phyloP scores from a whole-genome alignment of 2,797 vertebrate genomes.

The Acanthopagrus latus region DNA sequence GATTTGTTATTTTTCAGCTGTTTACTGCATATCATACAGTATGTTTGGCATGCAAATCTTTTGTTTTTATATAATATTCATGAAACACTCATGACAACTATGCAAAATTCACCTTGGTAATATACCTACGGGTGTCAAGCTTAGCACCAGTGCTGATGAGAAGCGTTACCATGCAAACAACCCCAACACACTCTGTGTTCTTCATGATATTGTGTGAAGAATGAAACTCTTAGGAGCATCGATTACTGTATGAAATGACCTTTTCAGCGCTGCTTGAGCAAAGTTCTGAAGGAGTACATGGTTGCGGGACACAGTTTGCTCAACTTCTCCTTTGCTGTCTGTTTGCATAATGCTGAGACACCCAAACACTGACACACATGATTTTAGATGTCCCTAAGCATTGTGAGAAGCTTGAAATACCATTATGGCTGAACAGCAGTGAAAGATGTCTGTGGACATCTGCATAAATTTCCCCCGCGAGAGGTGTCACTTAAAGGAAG shows the following conservation, averaged over 20 bases:
- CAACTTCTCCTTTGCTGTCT: constrained; percentile 60
- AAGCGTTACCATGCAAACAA: constrained; percentile 14
- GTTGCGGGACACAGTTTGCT: constrained; percentile 31
- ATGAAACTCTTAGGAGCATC: neutral
- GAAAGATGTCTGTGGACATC: constrained; percentile 35
- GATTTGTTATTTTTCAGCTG: constrained; percentile 24
- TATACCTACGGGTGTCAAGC: neutral
- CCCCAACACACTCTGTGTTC: neutral
- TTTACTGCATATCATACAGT: constrained; percentile 8
- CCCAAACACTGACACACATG: constrained; percentile 48
- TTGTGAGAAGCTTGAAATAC: constrained; percentile 49
- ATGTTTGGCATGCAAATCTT: constrained; percentile 14
- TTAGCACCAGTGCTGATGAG: neutral
- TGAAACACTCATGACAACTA: neutral
- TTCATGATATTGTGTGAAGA: neutral
- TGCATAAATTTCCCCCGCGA: constrained; percentile 31
- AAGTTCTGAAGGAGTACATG: neutral
- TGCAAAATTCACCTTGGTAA: constrained; percentile 1
- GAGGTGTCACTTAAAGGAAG: neutral
- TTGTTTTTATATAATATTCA: neutral
- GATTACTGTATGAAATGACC: neutral
- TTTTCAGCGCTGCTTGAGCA: constrained; percentile 13
- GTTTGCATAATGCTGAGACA: constrained; percentile 54
- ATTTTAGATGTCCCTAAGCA: constrained; percentile 55
- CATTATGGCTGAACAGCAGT: constrained; percentile 34